phyloP scores from a whole-genome alignment of 2,797 vertebrate genomes.

The Sarcophilus harrisii region DNA sequence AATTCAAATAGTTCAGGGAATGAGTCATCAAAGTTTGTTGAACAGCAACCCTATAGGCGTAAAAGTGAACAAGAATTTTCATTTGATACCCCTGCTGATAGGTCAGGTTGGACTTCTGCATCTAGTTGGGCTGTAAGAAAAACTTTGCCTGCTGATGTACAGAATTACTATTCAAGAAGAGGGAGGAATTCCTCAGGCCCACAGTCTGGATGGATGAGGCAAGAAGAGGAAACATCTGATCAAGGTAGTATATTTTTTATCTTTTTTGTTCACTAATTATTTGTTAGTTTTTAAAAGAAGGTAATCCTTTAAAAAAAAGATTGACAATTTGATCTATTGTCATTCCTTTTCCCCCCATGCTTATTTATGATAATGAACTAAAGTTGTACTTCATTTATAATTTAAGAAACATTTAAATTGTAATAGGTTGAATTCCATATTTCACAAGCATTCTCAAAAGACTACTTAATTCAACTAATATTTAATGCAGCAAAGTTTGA shows the following conservation, averaged over 20 bases:
- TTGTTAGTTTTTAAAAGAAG: conserved; percentile 12
- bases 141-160: conserved; percentile 97
- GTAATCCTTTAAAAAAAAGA: no score
- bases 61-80: conserved; percentile 89
- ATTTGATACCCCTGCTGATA: conserved; percentile 90
- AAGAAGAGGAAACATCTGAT: conserved; percentile 90
- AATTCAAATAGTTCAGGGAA: conserved; percentile 90
- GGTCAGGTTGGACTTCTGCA: conserved; percentile 98
- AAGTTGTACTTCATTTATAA: neutral
- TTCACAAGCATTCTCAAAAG: conserved; percentile 10
- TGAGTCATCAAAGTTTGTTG: conserved; percentile 92
- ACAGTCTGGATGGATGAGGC: conserved; percentile 90
- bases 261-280: conserved; percentile 14
- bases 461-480: conserved; percentile 12
- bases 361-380: conserved; percentile 24
- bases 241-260: conserved; percentile 82
- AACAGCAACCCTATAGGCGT: conserved; percentile 90
- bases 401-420: conserved; percentile 37
- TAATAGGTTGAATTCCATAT: neutral
- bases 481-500: neutral
- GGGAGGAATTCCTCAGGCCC: conserved; percentile 88
- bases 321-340: neutral
- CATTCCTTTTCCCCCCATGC: neutral
- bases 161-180: conserved; percentile 97
- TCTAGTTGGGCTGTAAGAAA: conserved; percentile 98